Percentiles rank a stretch among this genome's conserved stretches.
phyloP scores from a whole-genome alignment of 2,888 invertebrate species.

The Leptopterna dolabrata region DNA sequence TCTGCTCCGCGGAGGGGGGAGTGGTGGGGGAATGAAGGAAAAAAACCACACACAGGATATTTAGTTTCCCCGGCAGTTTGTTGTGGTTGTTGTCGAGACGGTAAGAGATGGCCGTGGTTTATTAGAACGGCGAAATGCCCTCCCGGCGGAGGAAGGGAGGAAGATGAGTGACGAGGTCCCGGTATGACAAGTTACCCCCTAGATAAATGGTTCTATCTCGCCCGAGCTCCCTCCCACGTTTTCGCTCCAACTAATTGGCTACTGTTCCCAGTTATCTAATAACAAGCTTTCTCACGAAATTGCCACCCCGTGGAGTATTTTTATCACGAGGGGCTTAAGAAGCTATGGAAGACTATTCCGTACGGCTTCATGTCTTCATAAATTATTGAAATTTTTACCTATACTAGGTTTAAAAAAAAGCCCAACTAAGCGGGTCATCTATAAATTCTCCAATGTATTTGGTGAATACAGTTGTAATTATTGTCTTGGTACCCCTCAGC shows the following conservation, averaged over 20 bases:
- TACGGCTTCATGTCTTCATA: too few relatives aligned
- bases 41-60: neutral
- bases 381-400: too few relatives aligned
- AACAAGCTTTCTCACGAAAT: neutral
- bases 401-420: too few relatives aligned
- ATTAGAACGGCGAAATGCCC: conserved; percentile 3
- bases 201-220: conserved; percentile 39
- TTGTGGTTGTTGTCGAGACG: neutral
- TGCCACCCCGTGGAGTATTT: neutral
- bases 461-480: too few relatives aligned
- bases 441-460: too few relatives aligned
- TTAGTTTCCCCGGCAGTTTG: neutral
- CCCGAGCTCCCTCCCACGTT: neutral
- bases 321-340: neutral
- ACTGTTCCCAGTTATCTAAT: conserved; percentile 35
- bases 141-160: neutral
- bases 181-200: conserved; percentile 48
- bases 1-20: too few relatives aligned
- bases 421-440: too few relatives aligned
- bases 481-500: too few relatives aligned
- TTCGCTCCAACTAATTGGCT: conserved; percentile 39
- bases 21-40: too few relatives aligned
- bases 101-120: conserved; percentile 19
- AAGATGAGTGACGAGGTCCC: conserved; percentile 38
- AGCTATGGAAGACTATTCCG: neutral